phyloP scores from a whole-genome alignment of 2,113 vertebrate species.

The Lagopus leucura region DNA sequence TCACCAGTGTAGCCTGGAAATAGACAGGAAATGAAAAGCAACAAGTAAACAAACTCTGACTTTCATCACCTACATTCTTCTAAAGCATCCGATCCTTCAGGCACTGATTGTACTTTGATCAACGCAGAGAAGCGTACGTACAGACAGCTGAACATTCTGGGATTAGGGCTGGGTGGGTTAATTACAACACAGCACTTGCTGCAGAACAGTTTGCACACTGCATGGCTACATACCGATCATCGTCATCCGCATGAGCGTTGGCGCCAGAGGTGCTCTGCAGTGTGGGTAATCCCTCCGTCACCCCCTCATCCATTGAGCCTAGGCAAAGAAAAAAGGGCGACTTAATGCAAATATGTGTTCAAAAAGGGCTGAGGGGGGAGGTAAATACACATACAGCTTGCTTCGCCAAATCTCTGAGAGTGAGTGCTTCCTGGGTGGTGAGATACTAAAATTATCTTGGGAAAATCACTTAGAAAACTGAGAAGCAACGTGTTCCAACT shows the following conservation, averaged over 20 bases:
- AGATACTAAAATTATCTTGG: background rate
- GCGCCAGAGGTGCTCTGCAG: conserved; percentile 87
- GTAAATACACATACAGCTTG: background rate
- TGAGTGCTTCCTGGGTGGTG: background rate
- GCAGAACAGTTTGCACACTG: background rate
- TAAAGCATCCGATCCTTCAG: conserved; percentile 8
- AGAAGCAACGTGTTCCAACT: background rate
- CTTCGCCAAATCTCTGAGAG: background rate
- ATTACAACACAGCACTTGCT: background rate
- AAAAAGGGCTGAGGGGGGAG: background rate
- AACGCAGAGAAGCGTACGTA: background rate
- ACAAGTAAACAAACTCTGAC: background rate
- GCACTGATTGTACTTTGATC: conserved; percentile 28
- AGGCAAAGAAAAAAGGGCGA: conserved; percentile 32
- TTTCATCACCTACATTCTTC: conserved; percentile 27
- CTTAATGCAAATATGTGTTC: conserved; percentile 9
- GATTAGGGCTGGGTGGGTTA: conserved; percentile 4
- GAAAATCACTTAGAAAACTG: background rate
- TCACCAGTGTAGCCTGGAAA: background rate
- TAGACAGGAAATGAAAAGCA: background rate
- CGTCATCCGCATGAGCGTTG: conserved; percentile 88
- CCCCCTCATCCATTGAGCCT: conserved; percentile 95
- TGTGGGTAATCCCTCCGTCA: conserved; percentile 89
- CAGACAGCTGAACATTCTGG: background rate
- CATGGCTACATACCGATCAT: conserved; percentile 87